Base-by-base conservation (phyloP, 1,140 invertebrate species). In the Dreissena rostriformis region DNA sequence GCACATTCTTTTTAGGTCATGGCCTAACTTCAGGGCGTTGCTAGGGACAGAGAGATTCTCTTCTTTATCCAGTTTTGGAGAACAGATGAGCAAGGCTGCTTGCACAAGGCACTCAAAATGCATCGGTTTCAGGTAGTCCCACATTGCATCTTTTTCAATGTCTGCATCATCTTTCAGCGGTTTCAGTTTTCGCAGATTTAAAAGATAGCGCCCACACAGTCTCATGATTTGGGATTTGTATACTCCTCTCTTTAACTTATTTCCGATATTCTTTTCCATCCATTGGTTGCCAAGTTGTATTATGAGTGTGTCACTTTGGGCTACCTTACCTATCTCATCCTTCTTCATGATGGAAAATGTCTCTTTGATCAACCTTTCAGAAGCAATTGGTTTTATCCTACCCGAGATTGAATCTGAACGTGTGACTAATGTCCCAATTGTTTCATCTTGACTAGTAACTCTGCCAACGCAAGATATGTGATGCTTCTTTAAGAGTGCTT, bases 271-370 rank as follows among this genome's bases (percentile, higher is more conserved):
- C 49, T 84, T 84, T 49, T 77, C 66, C 24, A 84, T 29, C 82
- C 74, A 84, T 29, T 77, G 73, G 28, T 84, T 84, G 24, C 82
- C 82, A 1, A 84, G 24, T 29, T 84, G 82, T 11, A 73, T 29
- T 5, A 84, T 84, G 2, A 84, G 17, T 4, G 11, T 22, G 39
- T 84, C 82, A 51, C 29, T 53, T 70, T 55, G 76, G n/a, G 55
- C 67, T 19, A 55, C 51, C 28, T 57, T 29, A 28, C 55, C 52
- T 1, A 84, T 70, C 26, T 77, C 73, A 66, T 84, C 82, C 10
- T 6, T 10, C 0, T 55, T 63, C 82, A 84, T 72, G 52, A 24
- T 70, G 19, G 39, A 17, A 71, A 83, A 83, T 10, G 76, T 73
- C 51, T 83, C 80, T 74, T 73, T 82, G 22, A 74, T 29, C 17